Conservation (phyloP, 1,140 invertebrate genomes). For the Drosophila kohkoa region DNA sequence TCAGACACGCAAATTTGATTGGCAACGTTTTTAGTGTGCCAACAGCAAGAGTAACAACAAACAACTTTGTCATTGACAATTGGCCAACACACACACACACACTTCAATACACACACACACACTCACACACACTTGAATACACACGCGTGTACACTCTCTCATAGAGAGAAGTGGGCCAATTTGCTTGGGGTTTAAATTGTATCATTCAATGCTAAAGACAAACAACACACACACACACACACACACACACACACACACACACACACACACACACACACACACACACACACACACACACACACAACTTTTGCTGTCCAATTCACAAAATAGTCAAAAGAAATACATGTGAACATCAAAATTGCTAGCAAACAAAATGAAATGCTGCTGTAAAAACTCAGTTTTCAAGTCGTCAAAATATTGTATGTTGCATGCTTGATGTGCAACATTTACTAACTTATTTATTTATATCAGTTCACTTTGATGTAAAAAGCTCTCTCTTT, state of each 20-base stretch:
- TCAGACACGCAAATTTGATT: conserved; percentile 41
- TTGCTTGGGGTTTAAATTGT: conserved; percentile 15
- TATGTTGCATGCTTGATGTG: neutral
- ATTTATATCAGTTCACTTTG: neutral
- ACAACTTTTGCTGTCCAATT: neutral
- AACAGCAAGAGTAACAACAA: conserved; percentile 18
- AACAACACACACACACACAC: neutral
- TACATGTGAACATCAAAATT: neutral
- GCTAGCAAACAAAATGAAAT: too few species aligned
- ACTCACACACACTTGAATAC: conserved; percentile 1
- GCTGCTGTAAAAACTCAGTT: too few species aligned
- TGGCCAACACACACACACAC: conserved; percentile 12
- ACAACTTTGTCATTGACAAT: conserved; percentile 43
- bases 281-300: neutral
- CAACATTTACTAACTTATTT: conserved; percentile 1
- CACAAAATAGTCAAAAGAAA: conserved; percentile 10
- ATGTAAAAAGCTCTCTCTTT: neutral
- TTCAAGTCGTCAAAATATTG: too few species aligned
- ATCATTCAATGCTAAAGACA: conserved; percentile 4
- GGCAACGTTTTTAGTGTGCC: conserved; percentile 35
- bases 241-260: neutral
- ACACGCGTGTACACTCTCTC: neutral
- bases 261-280: neutral
- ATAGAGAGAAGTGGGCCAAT: conserved; percentile 18
- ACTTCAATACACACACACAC: neutral